Base-by-base conservation (phyloP, 2,888 invertebrate genomes). In the Galerucella calmariensis region DNA sequence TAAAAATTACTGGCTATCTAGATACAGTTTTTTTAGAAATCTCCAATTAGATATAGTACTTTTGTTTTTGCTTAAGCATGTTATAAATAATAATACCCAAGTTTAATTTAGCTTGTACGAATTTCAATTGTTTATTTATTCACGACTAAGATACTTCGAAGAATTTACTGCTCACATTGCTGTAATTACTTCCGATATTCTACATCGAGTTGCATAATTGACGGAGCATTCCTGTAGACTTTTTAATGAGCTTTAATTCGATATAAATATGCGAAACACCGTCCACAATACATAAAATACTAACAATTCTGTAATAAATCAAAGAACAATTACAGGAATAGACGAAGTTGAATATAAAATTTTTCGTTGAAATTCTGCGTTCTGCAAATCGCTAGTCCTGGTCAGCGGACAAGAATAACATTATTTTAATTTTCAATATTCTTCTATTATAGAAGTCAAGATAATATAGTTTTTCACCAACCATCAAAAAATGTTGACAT, bases 271-370 rank as follows among this genome's bases (percentile, higher is more conserved):
- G 71, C 75, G 69, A 53, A 66, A 62, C 75, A 56, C 46, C 53
- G 67, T 53, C 59, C 24, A 14, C 2, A 14, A 20, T 67, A 69
- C 70, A 73, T 75, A 75, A 73, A 75, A 73, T 69, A 69, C 67
- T 27, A 59, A 72, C 72, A 72, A 73, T 69, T 71, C 58, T 48
- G 66, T 48, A 71, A 78, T 77, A 77, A 78, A 78, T 77, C 77
- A 78, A 62, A 68, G 66, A 68, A 75, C 77, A 75, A 78, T 78
- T 77, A 74, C 78, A 75, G 78, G 78, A 78, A 78, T 75, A 66
- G 69, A 68, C 72, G 61, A 67, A 35, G 66, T 27, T 69, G 75
- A 68, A 78, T 76, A 73, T 69, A 69, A 77, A 75, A 35, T 48
- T 75, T 75, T 77, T 75, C 77, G 74, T 74, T 73, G 75, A 74